phyloP scores from a whole-genome alignment of 2,113 vertebrate genomes.

The Phalacrocorax pelagicus region DNA sequence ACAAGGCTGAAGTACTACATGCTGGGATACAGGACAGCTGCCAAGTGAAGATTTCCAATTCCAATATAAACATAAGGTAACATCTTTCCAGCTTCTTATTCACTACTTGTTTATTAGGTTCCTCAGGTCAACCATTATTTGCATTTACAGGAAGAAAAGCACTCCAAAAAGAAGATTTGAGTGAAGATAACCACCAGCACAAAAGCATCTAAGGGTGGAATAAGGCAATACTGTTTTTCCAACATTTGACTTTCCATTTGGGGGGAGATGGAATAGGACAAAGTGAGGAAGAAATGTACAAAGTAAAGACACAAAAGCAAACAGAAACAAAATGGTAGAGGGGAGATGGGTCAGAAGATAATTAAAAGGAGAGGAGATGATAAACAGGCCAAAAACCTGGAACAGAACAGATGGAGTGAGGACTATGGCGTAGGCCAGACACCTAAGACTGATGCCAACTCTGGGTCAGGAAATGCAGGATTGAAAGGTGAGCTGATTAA shows the following conservation, averaged over 20 bases:
- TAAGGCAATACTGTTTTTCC: neutral
- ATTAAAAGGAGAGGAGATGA: neutral
- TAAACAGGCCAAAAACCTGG: conserved; percentile 7
- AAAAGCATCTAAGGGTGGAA: neutral
- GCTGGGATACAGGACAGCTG: neutral
- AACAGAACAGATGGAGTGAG: conserved; percentile 33
- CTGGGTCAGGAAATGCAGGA: conserved; percentile 11
- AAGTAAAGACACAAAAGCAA: neutral
- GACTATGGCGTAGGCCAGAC: neutral
- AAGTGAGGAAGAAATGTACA: neutral
- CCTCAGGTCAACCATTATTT: neutral
- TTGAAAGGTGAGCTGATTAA: neutral
- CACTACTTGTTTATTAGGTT: neutral
- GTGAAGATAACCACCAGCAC: neutral
- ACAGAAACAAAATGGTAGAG: neutral
- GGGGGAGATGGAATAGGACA: neutral
- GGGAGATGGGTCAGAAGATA: neutral
- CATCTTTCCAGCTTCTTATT: neutral
- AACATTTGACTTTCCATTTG: neutral
- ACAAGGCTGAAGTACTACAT: neutral
- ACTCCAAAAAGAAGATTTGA: neutral
- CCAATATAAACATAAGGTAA: neutral
- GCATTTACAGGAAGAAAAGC: neutral
- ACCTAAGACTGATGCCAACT: neutral
- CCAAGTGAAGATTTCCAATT: neutral